Evolutionary conservation across 2,113 vertebrate genomes (phyloP).

Genomic region (Cynoglossus semilaevis): DNA sequence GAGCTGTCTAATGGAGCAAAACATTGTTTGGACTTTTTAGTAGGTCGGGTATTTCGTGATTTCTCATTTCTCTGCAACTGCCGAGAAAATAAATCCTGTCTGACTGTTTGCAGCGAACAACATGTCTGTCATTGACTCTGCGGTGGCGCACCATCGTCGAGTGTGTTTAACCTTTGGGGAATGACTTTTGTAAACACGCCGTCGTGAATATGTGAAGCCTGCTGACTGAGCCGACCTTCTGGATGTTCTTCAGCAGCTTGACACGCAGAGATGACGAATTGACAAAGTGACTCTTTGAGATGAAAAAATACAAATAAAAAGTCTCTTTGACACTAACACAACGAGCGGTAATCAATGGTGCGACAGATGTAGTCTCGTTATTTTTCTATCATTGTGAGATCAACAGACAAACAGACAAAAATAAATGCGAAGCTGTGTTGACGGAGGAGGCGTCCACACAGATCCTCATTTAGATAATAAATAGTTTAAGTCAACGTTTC

Average conservation of each 20-base stretch:
- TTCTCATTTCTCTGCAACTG: slow-evolving; percentile 2
- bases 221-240: slow-evolving; percentile 41
- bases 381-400: slow-evolving; percentile 16
- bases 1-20: slow-evolving; percentile 18
- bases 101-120: slow-evolving; percentile 5
- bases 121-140: slow-evolving; percentile 26
- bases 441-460: not conserved
- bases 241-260: slow-evolving; percentile 40
- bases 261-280: slow-evolving; percentile 27
- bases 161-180: slow-evolving; percentile 30
- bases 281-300: slow-evolving; percentile 52
- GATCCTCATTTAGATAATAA: slow-evolving; percentile 14
- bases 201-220: slow-evolving; percentile 27
- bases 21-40: slow-evolving; percentile 21
- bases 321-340: slow-evolving; percentile 34
- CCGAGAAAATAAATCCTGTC: slow-evolving; percentile 6
- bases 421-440: too few species aligned
- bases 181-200: slow-evolving; percentile 39
- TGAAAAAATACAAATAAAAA: slow-evolving; percentile 44
- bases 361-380: slow-evolving; percentile 8
- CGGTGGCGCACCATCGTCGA: too few species aligned
- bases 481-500: too few species aligned
- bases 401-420: slow-evolving; percentile 4
- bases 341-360: slow-evolving; percentile 30
- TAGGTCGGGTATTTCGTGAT: slow-evolving; percentile 7